Conservation (phyloP, 2,888 invertebrate species). For the Megamerina dolium region DNA sequence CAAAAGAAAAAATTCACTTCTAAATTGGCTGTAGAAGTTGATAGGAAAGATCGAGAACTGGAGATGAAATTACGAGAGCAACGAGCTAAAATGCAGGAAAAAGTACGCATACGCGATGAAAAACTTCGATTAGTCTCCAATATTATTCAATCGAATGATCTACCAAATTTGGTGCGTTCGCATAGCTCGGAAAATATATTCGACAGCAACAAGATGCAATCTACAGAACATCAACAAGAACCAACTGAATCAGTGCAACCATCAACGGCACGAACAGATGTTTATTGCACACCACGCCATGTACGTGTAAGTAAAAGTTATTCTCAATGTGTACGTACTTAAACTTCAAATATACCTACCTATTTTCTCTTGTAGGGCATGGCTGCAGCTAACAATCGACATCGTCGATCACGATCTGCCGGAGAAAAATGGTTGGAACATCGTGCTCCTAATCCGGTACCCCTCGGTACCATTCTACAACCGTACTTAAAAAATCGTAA, state of each 20-base stretch:
- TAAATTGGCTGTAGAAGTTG: constrained; percentile 66
- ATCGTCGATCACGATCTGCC: constrained; percentile 76
- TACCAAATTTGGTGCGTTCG: constrained; percentile 34
- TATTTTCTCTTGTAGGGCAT: constrained; percentile 52
- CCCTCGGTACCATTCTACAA: constrained; percentile 84
- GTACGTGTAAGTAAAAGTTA: constrained; percentile 22
- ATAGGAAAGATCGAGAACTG: constrained; percentile 67
- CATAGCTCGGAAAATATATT: constrained; percentile 40
- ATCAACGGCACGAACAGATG: constrained; percentile 31
- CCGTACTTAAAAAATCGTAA: constrained; percentile 76
- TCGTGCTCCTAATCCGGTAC: constrained; percentile 70
- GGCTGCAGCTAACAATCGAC: constrained; percentile 65
- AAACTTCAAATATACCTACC: neutral
- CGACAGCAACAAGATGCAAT: constrained; percentile 28
- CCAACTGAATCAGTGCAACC: constrained; percentile 28
- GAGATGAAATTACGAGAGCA: constrained; percentile 57
- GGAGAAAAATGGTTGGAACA: constrained; percentile 84
- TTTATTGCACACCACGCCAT: constrained; percentile 35
- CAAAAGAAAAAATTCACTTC: constrained; percentile 60
- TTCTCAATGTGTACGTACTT: neutral
- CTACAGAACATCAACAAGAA: constrained; percentile 13
- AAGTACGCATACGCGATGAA: constrained; percentile 57
- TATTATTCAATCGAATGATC: constrained; percentile 54
- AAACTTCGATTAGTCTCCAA: constrained; percentile 58
- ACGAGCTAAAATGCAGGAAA: constrained; percentile 53